Base-by-base conservation (phyloP, 1,140 invertebrate genomes). In the Nasonia giraulti region DNA sequence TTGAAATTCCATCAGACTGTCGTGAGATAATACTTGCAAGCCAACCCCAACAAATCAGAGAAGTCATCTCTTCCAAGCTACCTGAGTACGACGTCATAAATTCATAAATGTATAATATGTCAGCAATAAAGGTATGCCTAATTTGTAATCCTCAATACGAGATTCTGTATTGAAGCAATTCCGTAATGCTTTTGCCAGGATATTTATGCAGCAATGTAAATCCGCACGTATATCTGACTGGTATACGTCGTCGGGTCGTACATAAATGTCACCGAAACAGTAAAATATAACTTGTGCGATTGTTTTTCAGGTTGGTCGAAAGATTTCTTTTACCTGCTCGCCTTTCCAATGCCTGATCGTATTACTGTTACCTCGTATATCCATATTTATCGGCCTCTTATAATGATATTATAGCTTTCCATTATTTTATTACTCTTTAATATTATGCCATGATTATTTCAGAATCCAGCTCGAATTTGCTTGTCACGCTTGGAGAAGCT, bases 61-160 rank as follows among this genome's bases (percentile, higher is more conserved):
- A 66, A 74, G 37, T 68, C 78, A 80, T 84, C 78, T 74, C n/a
- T 75, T 37, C 62, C 77, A 5, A 11, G 62, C 78, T 84, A 73
- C 14, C 69, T 44, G 69, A 62, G 14, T 68, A 84, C 33, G 69
- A 84, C 7, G 12, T 44, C 83, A 75, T 84, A 80, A 80, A 84
- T 84, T 66, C 33, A 80, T 40, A 75, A 66, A 84, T 55, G 23
- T 80, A 73, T 68, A 77, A 68, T 69, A 40, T 80, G 40, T 68
- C 27, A 47, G 78, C 78, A 66, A 80, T 68, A 80, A 68, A 69
- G 31, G 6, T 37, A 10, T 77, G 50, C 37, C 27, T 50, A 83
- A 55, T 84, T 80, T 80, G 77, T 62, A 74, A 84, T 74, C 33
- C n/a, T n/a, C 47, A 27, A 17, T 50, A 62, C 23, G 47, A 78